phyloP scores from a whole-genome alignment of 2,888 invertebrate genomes.

The Lasioglossum leucozonium region DNA sequence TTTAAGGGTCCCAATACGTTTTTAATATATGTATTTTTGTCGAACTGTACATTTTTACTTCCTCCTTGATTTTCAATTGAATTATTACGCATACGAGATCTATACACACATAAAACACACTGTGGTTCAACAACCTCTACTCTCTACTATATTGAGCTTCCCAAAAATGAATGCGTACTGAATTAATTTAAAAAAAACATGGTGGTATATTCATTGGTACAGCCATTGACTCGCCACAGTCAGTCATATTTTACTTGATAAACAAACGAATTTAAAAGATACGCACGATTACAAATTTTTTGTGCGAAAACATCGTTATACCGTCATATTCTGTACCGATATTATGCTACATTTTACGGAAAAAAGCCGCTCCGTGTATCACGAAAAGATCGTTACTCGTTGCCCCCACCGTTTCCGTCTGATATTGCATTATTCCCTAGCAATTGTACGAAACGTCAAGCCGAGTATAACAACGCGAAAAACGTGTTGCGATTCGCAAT shows the following conservation, averaged over 20 bases:
- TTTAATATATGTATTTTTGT: neutral
- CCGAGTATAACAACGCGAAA: slow-evolving; percentile 20
- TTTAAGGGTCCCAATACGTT: neutral
- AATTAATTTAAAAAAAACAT: neutral
- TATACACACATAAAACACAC: no score
- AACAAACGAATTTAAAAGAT: neutral
- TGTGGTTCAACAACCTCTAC: neutral
- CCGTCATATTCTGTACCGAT: neutral
- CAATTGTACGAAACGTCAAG: slow-evolving; percentile 25
- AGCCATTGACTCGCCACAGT: neutral
- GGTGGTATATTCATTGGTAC: neutral
- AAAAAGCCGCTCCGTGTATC: neutral
- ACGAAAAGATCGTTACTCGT: neutral
- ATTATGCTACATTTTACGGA: neutral
- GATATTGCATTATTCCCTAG: slow-evolving; percentile 5
- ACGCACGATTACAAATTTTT: neutral
- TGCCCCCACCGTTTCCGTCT: neutral
- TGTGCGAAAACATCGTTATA: neutral
- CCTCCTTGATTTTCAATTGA: neutral
- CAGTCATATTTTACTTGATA: neutral
- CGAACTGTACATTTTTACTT: neutral
- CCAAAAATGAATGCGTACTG: neutral
- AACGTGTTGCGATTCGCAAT: slow-evolving; percentile 43
- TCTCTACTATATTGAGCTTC: neutral
- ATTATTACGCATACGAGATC: neutral